Evolutionary conservation across 2,888 invertebrate genomes (phyloP).

Genomic region (Chesias legatella): DNA sequence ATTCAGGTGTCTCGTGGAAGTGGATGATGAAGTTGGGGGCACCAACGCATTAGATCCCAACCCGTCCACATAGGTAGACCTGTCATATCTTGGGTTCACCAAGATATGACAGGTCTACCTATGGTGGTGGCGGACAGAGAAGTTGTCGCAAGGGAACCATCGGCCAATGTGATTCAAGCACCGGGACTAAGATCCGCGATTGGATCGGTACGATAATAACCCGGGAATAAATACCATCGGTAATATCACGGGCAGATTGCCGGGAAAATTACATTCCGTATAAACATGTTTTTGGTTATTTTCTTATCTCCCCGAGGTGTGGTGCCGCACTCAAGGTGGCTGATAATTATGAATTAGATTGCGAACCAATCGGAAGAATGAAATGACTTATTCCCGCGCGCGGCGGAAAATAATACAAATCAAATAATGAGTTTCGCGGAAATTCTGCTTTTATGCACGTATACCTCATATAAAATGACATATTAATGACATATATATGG

Average conservation of each 20-base stretch:
- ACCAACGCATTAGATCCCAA: slow-evolving; percentile 18
- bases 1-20: slow-evolving; percentile 22
- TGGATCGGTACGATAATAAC: slow-evolving; percentile 63
- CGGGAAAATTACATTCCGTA: slow-evolving; percentile 34
- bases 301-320: slow-evolving; percentile 23
- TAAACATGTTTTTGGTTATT: slow-evolving; percentile 37
- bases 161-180: slow-evolving; percentile 55
- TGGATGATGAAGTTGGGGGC: slow-evolving; percentile 46
- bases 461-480: too few species aligned
- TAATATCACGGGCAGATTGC: slow-evolving; percentile 58
- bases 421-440: too few species aligned
- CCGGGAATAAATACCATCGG: slow-evolving; percentile 61
- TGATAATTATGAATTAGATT: slow-evolving; percentile 10
- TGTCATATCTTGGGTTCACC: too few species aligned
- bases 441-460: too few species aligned
- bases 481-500: too few species aligned
- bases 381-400: background rate
- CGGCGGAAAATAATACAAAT: too few species aligned
- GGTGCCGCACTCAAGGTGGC: slow-evolving; percentile 2
- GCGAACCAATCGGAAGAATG: slow-evolving; percentile 13
- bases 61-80: background rate
- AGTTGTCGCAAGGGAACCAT: slow-evolving; percentile 52
- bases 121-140: slow-evolving; percentile 46
- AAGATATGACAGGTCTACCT: slow-evolving; percentile 23
- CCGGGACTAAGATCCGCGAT: slow-evolving; percentile 46